Base-by-base conservation (phyloP, 2,888 invertebrate genomes). In the Rotaria sp. region DNA sequence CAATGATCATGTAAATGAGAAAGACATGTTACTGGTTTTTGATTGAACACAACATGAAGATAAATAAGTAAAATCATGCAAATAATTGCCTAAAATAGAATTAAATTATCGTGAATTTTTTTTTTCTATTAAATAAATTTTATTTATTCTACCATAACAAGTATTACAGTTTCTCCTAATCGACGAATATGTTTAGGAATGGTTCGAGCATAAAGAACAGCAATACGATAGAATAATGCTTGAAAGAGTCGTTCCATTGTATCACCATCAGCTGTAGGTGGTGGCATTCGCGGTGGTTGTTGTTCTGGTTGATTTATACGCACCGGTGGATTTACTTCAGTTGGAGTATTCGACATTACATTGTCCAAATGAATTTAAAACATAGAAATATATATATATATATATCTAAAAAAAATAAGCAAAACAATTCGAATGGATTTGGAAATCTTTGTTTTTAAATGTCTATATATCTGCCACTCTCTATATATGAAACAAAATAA, bases 31-130 rank as follows among this genome's bases (percentile, higher is more conserved):
- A 96, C 95, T 18, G 97, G 96, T 87, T 95, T 94, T 89, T 95
- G 94, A 84, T 96, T 95, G 92, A 97, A 97, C 88, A 95, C 95
- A 90, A 96, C 94, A 90, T 99, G 99, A 90, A 99, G 96, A 91
- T 98, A 98, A 84, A 95, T 94, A 89, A 98, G 93, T 85, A 96
- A 94, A 90, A 95, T 95, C 91, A 99, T 95, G 86, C 96, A 95
- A 86, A 94, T 90, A 88, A 96, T 91, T 8, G 95, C 95, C 80
- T 80, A 10, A 80, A 80, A 45, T 26, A 59, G n/a, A 30, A n/a
- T 59, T 59, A 15, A 50, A 50, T 8, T 11, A 50, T 52, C 24
- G 8, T 24, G 50, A 18, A 50, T 24, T 52, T 24, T 24, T 52
- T 3, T 10, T 24, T 24, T 24, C 7, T 7, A 24, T 52, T n/a